A percentile compares a stretch with the other conserved stretches of the same genome.
Conservation (phyloP, 2,797 vertebrate genomes). For the Aselliscus stoliczkanus region DNA sequence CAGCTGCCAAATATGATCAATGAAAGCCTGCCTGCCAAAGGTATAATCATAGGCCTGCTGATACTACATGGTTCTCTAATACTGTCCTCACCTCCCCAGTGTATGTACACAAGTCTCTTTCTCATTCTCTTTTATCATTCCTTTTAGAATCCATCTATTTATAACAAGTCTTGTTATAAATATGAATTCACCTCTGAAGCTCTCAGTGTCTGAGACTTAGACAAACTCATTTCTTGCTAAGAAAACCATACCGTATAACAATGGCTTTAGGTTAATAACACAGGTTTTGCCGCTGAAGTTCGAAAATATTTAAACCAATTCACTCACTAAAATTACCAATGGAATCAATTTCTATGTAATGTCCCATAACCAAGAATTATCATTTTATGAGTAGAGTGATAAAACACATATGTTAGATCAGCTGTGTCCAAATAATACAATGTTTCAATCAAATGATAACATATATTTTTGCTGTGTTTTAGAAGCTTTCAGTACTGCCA, state of each 20-base stretch:
- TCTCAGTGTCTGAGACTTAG: background rate
- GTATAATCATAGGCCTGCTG: background rate
- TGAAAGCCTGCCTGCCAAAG: background rate
- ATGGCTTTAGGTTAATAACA: background rate
- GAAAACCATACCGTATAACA: background rate
- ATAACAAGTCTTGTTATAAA: background rate
- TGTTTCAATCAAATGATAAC: background rate
- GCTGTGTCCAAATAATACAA: background rate
- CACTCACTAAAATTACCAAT: background rate
- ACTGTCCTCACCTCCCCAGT: background rate
- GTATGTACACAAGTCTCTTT: background rate
- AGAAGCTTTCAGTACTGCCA: background rate
- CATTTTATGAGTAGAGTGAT: background rate
- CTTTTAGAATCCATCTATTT: background rate
- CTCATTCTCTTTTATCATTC: background rate
- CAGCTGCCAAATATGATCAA: background rate
- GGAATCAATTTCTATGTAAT: background rate
- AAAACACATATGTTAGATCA: background rate
- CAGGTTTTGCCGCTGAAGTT: background rate
- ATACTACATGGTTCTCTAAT: background rate
- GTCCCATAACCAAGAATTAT: background rate
- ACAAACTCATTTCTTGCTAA: background rate
- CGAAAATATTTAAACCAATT: background rate
- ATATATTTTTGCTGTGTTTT: background rate
- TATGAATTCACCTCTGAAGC: background rate